Base-by-base conservation (phyloP, 2,888 invertebrate species). In the Notodonta ziczac region DNA sequence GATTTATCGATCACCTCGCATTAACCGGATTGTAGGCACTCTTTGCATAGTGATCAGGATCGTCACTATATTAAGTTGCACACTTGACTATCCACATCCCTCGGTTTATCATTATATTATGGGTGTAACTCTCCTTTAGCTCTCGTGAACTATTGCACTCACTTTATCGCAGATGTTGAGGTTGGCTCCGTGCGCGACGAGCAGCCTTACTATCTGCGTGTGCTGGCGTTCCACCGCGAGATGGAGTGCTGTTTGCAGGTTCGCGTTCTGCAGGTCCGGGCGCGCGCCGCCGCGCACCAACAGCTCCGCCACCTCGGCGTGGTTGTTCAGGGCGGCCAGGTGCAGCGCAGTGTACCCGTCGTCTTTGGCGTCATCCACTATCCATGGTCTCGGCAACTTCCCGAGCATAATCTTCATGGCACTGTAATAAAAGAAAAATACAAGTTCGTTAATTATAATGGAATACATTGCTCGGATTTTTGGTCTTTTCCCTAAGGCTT, bases 291-390 rank as follows among this genome's bases (percentile, higher is more conserved):
- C 99, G 61, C 97, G 96, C 9, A 98, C 97, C 69, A 99, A 94
- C 72, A 97, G 94, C 88, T 98, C 98, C 0, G 98, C 98, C 51
- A 99, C 99, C 91, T 99, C 98, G 0, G 98, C 97, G 90, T 99
- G 99, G 92, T 99, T 99, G 93, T 99, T 99, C 44, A 99, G 95
- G 0, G 99, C 98, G 0, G 99, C 99, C 74, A 99, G 94, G 90
- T 99, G 99, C 32, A 99, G 94, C 0, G 99, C 99, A 0, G 99
- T 98, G 92, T 99, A 99, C 1, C 99, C 99, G 83, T 99, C 99
- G 87, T 99, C 99, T 86, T 99, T 99, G 81, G 98, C 99, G 92
- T 99, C 99, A 88, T 99, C 99, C 62, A 99, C 98, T 82, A 99
- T 97, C 99, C 99, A 99, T 4, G 98, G 97, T 35, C 99, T 95